A percentile compares a stretch with the other conserved stretches of the same genome.
Evolutionary conservation across 2,888 invertebrate species (phyloP).

Genomic region (Cepaea hortensis): DNA sequence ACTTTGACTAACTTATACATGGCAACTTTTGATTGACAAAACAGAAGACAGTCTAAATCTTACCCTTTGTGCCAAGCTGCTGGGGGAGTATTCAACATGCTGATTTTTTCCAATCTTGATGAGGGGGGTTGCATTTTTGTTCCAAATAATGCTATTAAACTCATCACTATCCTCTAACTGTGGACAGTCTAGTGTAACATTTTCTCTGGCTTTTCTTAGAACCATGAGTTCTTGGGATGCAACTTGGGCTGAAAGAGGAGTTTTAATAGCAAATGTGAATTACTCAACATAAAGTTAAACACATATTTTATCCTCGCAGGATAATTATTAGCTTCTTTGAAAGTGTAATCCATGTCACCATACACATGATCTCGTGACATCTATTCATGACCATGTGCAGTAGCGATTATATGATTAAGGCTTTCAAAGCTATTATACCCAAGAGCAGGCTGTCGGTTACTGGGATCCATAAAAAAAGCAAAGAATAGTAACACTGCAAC

Average conservation of each 20-base stretch:
- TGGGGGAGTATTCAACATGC: neutral
- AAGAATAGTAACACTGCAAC: too few species aligned
- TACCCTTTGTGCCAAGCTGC: neutral
- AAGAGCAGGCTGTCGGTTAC: too few species aligned
- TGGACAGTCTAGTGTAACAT: constrained; percentile 49
- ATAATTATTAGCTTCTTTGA: too few species aligned
- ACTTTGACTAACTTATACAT: neutral
- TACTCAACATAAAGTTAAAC: too few species aligned
- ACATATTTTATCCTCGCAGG: too few species aligned
- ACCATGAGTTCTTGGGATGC: neutral
- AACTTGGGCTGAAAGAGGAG: neutral
- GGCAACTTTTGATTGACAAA: neutral
- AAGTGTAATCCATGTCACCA: too few species aligned
- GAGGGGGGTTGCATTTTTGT: constrained; percentile 37
- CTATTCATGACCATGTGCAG: too few species aligned
- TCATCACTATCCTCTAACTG: constrained; percentile 42
- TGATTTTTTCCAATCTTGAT: constrained; percentile 6
- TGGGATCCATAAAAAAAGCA: too few species aligned
- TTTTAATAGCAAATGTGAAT: neutral
- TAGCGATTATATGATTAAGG: too few species aligned
- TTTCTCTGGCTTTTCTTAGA: constrained; percentile 37
- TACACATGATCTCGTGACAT: too few species aligned
- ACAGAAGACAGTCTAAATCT: neutral
- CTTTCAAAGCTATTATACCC: too few species aligned
- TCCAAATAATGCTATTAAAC: constrained; percentile 49